Base-by-base conservation (phyloP, 2,113 vertebrate species). In the Lontra canadensis region DNA sequence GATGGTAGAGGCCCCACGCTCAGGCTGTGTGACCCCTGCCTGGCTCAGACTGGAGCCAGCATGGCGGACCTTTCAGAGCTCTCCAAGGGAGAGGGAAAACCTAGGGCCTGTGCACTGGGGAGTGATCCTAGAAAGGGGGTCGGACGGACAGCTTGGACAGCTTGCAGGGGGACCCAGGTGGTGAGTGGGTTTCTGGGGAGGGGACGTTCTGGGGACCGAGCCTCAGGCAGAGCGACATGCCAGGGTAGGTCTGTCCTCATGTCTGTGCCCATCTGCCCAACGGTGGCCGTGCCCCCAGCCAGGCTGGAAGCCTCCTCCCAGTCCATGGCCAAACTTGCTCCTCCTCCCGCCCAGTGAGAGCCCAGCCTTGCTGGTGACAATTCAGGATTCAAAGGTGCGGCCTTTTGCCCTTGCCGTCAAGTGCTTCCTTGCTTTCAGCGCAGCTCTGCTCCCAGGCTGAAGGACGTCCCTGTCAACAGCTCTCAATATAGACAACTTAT, bases 171-270 rank as follows among this genome's bases (percentile, higher is more conserved):
- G 73, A 47, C 73, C 73, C 73, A 29, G 73, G 42, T 0, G 0
- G 7, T 15, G 6, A 47, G 71, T 39, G 20, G 23, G 21, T 39
- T 42, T 74, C 39, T 14, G 39, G 36, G 39, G 26, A 31, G 74
- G 31, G 29, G 47, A 6, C 0, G 17, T 15, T 21, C 15, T 17
- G 1, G 8, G 44, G 76, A 34, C 29, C 0, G 7, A 17, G 44
- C 44, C 74, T 31, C 42, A 10, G 74, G 8, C 74, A 11, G 29
- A 6, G 74, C 1, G 4, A 47, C 13, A 0, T 0, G 44, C 15
- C 74, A 78, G 44, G 44, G 14, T 5, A 29, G 15, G 26, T 3
- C 44, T 0, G 4, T 18, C 17, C 15, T 55, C 44, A 34, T 4
- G 4, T 15, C 29, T 18, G 44, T 0, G 4, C 52, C 52, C 52